These are phyloP conservation scores for Caprella mutica DNA, from an alignment of 2,888 invertebrate genomes.

Conservation along the genomic window DNA sequence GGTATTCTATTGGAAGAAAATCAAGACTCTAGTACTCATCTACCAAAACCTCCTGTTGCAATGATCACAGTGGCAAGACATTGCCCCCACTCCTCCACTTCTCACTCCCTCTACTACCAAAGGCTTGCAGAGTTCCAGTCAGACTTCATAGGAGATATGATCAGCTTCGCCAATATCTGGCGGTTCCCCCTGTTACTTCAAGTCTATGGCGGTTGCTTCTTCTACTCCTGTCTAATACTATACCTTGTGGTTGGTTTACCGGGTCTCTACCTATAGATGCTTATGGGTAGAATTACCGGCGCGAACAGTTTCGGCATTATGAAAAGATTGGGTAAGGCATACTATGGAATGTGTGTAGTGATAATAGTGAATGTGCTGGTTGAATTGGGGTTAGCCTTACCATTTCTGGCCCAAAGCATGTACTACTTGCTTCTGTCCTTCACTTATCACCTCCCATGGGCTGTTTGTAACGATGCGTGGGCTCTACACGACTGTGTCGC, in stretches of 20 bases:
- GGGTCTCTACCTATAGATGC: not conserved
- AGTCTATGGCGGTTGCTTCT: not conserved
- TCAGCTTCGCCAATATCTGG: constrained; percentile 5
- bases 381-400: not conserved
- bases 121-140: too few relatives aligned
- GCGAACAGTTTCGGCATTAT: not conserved
- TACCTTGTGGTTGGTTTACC: not conserved
- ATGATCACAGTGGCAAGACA: too few relatives aligned
- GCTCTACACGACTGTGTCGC: not conserved
- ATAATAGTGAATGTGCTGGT: not conserved
- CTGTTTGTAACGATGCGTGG: not conserved
- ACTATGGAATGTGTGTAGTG: not conserved
- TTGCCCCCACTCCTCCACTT: too few relatives aligned
- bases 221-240: not conserved
- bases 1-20: too few relatives aligned
- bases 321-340: constrained; percentile 1
- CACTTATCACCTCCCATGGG: not conserved
- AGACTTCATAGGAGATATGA: not conserved
- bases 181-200: not conserved
- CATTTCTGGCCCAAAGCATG: not conserved
- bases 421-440: constrained; percentile 4
- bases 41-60: too few relatives aligned
- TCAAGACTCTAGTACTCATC: too few relatives aligned
- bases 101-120: too few relatives aligned
- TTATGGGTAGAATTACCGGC: not conserved